Base-by-base conservation (phyloP, 2,797 vertebrate genomes). In the Melanotaenia trifasciata region DNA sequence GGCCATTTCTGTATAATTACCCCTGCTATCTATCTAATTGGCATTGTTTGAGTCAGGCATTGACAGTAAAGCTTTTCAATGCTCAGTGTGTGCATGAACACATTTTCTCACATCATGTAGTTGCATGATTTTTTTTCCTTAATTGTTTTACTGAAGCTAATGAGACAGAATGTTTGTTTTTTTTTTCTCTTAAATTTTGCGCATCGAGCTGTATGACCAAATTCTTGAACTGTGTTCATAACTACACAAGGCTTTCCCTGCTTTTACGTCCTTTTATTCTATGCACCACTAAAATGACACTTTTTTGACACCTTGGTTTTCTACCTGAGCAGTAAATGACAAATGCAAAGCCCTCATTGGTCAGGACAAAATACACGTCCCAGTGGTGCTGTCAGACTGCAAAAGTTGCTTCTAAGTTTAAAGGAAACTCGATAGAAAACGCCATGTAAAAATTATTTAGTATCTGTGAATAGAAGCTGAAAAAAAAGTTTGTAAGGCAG, bases 1-100 rank as follows among this genome's bases (percentile, higher is more conserved):
- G 93, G 94, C 93, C 94, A 96, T 96, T 95, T 95, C 93, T 86
- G 87, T 89, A 94, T 92, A 95, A 95, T 95, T 95, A 90, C 92
- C 87, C 80, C 76, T 76, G 83, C 88, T 84, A 84, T 87, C 84
- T 77, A 76, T 79, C 78, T 73, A 73, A 87, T 87, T 87, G 84
- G 84, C 87, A 72, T 86, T 70, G 63, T 84, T 83, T 82, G 72
- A 84, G 80, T 87, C 83, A 79, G 58, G 72, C 76, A 74, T 88
- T 81, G 82, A 80, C 75, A 70, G 69, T 70, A 67, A 67, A 86
- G 72, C 73, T 84, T 87, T 76, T 18, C 82, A 85, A 81, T 10
- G 58, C 76, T 89, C 84, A 58, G 64, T 72, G 72, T 79, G 80
- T 71, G 61, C 79, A 64, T 67, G 76, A 82, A 84, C 26, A 38